Base-by-base conservation (phyloP, 1,140 invertebrate genomes). In the Sminthurides bifidus region DNA sequence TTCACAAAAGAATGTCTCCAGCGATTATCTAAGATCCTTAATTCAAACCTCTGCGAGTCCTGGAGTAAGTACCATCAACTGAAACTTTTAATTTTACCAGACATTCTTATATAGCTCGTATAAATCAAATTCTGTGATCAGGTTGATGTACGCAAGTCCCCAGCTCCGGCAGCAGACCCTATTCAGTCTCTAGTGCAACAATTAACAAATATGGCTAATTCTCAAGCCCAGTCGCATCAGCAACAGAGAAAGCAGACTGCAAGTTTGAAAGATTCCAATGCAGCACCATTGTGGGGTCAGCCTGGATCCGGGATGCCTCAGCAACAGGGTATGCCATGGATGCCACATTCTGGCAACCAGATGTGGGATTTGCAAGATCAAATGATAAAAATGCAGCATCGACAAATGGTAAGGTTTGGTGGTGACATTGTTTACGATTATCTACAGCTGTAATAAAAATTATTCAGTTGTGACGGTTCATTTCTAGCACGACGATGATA, bases 401-500 rank as follows among this genome's bases (percentile, higher is more conserved):
- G 41, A 24, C 59, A 63, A 55, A 26, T 60, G 41, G 63, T 65
- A 57, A n/a, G 21, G 51, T n/a, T 37, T 37, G n/a, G n/a, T n/a
- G n/a, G n/a, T n/a, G n/a, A n/a, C n/a, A 29, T 26, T 27, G 33
- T 52, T 52, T 41, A n/a, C 24, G 6, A 40, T n/a, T n/a, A n/a
- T n/a, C n/a, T n/a, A n/a, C n/a, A n/a, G n/a, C n/a, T n/a, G n/a
- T n/a, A 29, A 51, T 10, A n/a, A 41, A 31, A 41, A 35, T 50
- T 50, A 35, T 17, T 14, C 27, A 31, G 15, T 44, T n/a, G 2
- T 37, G 46, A 14, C 48, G n/a, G n/a, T 46, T 14, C 30, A 6
- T 37, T 61, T 62, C n/a, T 45, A 71, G 66, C 64, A 72, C 68
- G 68, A 71, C 70, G 66, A 69, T 71, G 64, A 74, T 70, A 60